phyloP scores from a whole-genome alignment of 2,113 vertebrate genomes.

The Onychostoma macrolepis region DNA sequence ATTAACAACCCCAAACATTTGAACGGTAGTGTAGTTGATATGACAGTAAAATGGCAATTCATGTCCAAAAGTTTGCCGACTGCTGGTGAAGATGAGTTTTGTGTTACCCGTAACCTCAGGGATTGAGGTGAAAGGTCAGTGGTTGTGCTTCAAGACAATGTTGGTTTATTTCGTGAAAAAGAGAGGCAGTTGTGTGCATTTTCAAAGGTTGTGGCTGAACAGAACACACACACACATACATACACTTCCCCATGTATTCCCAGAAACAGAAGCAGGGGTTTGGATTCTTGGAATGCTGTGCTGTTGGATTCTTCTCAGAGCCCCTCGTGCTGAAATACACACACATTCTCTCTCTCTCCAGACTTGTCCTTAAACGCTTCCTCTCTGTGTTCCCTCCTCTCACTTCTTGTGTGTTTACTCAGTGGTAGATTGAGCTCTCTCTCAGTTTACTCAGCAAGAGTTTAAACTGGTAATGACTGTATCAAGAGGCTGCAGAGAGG shows the following conservation, averaged over 20 bases:
- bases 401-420: conserved; percentile 31
- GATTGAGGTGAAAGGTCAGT: neutral
- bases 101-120: neutral
- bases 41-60: neutral
- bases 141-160: neutral
- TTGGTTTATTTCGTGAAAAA: neutral
- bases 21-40: neutral
- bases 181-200: neutral
- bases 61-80: neutral
- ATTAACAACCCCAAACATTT: neutral
- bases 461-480: conserved; percentile 4
- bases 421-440: conserved; percentile 28
- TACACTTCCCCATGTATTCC: neutral
- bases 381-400: neutral
- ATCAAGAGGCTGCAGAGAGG: conserved; percentile 24
- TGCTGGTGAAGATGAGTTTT: neutral
- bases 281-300: conserved; percentile 33
- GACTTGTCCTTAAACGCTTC: neutral
- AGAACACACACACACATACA: neutral
- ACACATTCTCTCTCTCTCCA: neutral
- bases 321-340: neutral
- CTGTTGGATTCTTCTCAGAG: conserved; percentile 24
- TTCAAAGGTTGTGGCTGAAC: neutral
- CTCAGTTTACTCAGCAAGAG: conserved; percentile 27
- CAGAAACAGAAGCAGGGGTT: conserved; percentile 21